Conservation (phyloP, 2,113 vertebrate species). For the Astur gentilis region DNA sequence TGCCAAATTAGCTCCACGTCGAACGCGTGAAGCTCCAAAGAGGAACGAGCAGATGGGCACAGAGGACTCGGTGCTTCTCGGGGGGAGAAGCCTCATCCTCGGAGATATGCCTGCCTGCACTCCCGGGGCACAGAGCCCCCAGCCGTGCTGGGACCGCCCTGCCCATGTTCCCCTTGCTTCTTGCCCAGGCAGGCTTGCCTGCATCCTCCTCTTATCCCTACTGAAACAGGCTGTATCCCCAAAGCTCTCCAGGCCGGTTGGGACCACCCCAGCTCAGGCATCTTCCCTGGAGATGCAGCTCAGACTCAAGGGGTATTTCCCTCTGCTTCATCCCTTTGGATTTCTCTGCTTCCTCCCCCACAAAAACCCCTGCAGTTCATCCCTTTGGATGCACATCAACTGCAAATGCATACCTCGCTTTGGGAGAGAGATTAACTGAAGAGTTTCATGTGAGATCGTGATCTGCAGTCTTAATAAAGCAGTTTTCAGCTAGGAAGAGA, state of each 20-base stretch:
- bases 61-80: rapidly evolving
- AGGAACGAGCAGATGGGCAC: neutral
- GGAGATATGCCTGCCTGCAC: neutral
- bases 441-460: neutral
- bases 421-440: neutral
- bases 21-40: rapidly evolving
- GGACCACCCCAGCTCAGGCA: neutral
- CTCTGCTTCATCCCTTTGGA: neutral
- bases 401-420: neutral
- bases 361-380: neutral
- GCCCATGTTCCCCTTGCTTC: neutral
- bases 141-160: neutral
- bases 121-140: neutral
- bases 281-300: neutral
- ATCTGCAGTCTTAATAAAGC: neutral
- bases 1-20: neutral
- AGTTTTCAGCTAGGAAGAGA: neutral
- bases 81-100: neutral
- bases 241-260: neutral
- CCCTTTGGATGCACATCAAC: neutral
- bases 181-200: neutral
- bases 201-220: neutral
- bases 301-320: neutral
- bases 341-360: neutral
- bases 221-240: neutral